Evolutionary conservation across 1,140 invertebrate genomes (phyloP).

Genomic region (Archegozetes longisetosus): DNA sequence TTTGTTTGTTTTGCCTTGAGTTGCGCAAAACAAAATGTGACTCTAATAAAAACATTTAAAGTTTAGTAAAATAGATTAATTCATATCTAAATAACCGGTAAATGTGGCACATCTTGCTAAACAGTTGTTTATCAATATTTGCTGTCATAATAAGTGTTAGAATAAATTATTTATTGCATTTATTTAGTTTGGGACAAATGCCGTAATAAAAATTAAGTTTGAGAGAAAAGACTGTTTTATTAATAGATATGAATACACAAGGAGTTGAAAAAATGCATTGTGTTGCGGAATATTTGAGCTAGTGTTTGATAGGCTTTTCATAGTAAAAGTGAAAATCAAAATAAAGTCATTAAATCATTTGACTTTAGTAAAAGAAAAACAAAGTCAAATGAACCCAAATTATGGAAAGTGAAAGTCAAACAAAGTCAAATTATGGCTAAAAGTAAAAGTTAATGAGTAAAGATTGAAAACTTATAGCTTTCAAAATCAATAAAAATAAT

Average conservation of each 20-base stretch:
- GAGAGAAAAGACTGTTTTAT: constrained; percentile 53
- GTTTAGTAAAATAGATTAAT: background rate
- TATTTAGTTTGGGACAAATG: constrained; percentile 7
- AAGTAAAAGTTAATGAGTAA: too few species aligned
- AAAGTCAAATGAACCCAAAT: too few species aligned
- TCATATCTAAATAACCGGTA: background rate
- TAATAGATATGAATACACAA: constrained; percentile 71
- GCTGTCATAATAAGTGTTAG: background rate
- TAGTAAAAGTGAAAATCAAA: constrained; percentile 50
- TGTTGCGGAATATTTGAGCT: constrained; percentile 52
- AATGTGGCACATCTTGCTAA: background rate
- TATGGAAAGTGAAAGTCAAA: too few species aligned
- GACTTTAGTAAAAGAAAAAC: constrained; percentile 45
- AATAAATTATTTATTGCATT: background rate
- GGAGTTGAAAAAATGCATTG: constrained; percentile 63
- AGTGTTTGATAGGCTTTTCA: constrained; percentile 66
- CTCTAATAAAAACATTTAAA: background rate
- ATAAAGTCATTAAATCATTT: constrained; percentile 52
- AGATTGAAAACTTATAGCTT: too few species aligned
- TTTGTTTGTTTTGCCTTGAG: background rate
- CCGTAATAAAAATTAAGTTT: constrained; percentile 9
- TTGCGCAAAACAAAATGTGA: background rate
- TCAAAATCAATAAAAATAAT: too few species aligned
- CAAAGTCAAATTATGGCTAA: too few species aligned
- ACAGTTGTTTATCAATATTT: background rate